Evolutionary conservation across 2,113 vertebrate genomes (phyloP).

Genomic region (Dendrocopos noguchii): DNA sequence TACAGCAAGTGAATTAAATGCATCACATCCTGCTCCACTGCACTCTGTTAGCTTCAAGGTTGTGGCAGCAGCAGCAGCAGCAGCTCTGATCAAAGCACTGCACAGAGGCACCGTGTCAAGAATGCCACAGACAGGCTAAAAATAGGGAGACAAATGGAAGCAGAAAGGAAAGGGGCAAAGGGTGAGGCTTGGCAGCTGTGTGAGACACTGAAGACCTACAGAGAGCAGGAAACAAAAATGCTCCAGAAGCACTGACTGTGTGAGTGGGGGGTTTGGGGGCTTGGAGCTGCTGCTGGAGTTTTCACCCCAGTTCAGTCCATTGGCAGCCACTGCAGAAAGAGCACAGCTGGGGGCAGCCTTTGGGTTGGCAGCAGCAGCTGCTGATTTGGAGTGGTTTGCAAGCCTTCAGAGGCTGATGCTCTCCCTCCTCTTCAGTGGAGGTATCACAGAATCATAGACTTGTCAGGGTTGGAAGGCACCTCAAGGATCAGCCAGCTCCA

Average conservation of each 20-base stretch:
- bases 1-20: not conserved
- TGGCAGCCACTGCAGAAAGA: not conserved
- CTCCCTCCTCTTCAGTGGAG: not conserved
- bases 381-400: not conserved
- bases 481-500: too few species aligned
- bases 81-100: not conserved
- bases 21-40: not conserved
- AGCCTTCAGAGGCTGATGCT: not conserved
- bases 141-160: slow-evolving; percentile 15
- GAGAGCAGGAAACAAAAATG: not conserved
- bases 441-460: too few species aligned
- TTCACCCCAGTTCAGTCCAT: not conserved
- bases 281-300: not conserved
- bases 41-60: not conserved
- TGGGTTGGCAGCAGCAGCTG: not conserved
- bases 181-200: not conserved
- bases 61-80: accelerated
- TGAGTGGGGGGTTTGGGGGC: accelerated
- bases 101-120: not conserved
- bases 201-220: not conserved
- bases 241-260: not conserved
- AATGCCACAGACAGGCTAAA: slow-evolving; percentile 10
- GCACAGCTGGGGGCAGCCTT: not conserved
- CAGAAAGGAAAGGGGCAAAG: not conserved
- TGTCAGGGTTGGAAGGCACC: too few species aligned